Evolutionary conservation across 2,888 invertebrate species (phyloP), one percentile per base, ranked within the genome.

Genomic region (Syritta pipiens): DNA sequence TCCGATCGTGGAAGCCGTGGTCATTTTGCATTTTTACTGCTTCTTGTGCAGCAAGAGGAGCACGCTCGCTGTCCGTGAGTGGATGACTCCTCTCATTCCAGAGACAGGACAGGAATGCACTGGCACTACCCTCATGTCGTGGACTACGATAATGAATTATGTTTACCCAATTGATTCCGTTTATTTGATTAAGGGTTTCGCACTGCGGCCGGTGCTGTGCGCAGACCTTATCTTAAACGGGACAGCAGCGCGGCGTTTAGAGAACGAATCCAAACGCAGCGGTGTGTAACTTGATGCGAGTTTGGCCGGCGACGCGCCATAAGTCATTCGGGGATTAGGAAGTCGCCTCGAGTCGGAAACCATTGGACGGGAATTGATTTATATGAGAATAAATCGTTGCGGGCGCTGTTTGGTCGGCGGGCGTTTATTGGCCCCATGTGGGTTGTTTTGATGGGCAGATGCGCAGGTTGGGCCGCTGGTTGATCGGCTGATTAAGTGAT

Each of bases 101-200:
- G 10, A 48, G 35, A n/a, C n/a, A n/a, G 9, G n/a, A 3, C 32
- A 22, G 30, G 42, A 12, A 32, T 42, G 40, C 22, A 24, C 22
- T 44, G 42, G 55, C 44, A 44, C 30, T 44, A 62, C 79, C 79
- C 79, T 79, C 79, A 79, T 79, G 67, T 67, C 74, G 67, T 74
- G 55, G 67, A 62, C 67, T 26, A 67, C 57, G 71, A 62, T 62
- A 71, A 71, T 71, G 79, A 79, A 79, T 65, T 74, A 79, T 74
- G 79, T 74, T 74, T 74, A 46, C 57, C 72, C 60, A 74, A 74
- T 67, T 67, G 74, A 74, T 62, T 55, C 30, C 60, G 51, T 55
- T 68, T 74, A 72, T 51, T 67, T 79, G 77, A 79, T 79, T 57
- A 67, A 67, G 53, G 60, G 60, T 51, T 79, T 57, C 63, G 26